Base-by-base conservation (phyloP, 2,888 invertebrate species). In the Drosophila meridiana region DNA sequence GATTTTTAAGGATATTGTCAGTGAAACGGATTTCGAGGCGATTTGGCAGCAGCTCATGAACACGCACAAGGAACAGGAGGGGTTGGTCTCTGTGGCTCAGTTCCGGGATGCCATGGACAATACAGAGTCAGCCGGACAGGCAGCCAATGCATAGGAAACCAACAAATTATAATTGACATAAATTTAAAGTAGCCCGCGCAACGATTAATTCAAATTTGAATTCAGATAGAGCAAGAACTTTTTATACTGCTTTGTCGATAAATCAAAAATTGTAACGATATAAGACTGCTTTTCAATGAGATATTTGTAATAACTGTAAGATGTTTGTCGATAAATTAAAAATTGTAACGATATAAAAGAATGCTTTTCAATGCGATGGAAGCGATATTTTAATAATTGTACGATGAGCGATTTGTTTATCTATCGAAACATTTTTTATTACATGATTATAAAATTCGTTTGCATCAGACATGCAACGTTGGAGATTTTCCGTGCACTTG, bases 1-100 rank as follows among this genome's bases (percentile, higher is more conserved):
- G 6, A 83, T 92, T 9, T 92, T 92, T 48, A 75, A 68, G 43
- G 68, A 61, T 13, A 62, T 86, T 9, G 38, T 87, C 0, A 26
- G 30, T n/a, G 11, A 6, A 2, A 40, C 67, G 2, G 70, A 61
- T 13, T 76, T 85, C 7, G 74, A 76, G 4, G 30, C 20, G 0
- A 70, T 82, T 58, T 85, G 89, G 85, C 50, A 69, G 56, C 58
- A 72, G 9, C 40, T 89, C 3, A 59, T 61, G 48, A 11, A 26
- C 5, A 40, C 66, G 5, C 7, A 62, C 14, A 52, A 47, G 9
- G 56, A 69, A 3, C 89, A 87, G 6, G 38, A 57, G 6, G 68
- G 52, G 0, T 1, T 52, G n/a, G 48, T 64, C 13, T 87, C 89
- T 3, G 65, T 83, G 3, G 9, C 7, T 0, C 76, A 83, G 47